These are phyloP conservation scores for Parnassius glacialis DNA, from an alignment of 2,888 invertebrate species.

Conservation along the genomic window DNA sequence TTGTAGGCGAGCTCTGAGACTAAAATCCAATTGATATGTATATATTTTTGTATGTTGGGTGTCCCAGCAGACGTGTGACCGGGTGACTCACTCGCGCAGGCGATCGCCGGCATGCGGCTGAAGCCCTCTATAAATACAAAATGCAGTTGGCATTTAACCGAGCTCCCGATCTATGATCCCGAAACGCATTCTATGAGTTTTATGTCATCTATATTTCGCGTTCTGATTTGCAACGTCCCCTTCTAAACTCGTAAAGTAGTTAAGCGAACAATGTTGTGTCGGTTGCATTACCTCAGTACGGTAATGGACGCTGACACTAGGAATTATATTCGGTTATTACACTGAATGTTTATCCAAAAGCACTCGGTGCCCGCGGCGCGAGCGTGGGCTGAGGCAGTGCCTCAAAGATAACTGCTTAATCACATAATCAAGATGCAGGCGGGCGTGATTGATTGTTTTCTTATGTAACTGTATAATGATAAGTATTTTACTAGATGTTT, in stretches of 20 bases:
- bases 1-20: constrained; percentile 3
- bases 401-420: constrained; percentile 56
- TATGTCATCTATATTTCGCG: constrained; percentile 38
- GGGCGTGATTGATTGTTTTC: constrained; percentile 41
- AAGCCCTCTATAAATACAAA: constrained; percentile 64
- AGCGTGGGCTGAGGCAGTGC: constrained; percentile 34
- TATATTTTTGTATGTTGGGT: constrained; percentile 49
- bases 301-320: constrained; percentile 26
- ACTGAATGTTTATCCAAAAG: constrained; percentile 28
- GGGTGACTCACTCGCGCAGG: constrained; percentile 59
- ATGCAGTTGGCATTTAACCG: constrained; percentile 75
- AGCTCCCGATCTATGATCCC: constrained; percentile 64
- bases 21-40: constrained; percentile 20
- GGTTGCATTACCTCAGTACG: constrained; percentile 18
- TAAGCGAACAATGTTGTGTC: constrained; percentile 21
- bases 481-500: constrained; percentile 39
- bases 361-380: constrained; percentile 23
- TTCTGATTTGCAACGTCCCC: constrained; percentile 35
- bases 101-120: constrained; percentile 48
- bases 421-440: constrained; percentile 62
- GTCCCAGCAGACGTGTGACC: constrained; percentile 68
- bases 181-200: constrained; percentile 52
- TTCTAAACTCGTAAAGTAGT: constrained; percentile 27
- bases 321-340: constrained; percentile 29
- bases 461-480: constrained; percentile 41